phyloP scores from a whole-genome alignment of 1,140 invertebrate species.

The Drosophila mauritiana region DNA sequence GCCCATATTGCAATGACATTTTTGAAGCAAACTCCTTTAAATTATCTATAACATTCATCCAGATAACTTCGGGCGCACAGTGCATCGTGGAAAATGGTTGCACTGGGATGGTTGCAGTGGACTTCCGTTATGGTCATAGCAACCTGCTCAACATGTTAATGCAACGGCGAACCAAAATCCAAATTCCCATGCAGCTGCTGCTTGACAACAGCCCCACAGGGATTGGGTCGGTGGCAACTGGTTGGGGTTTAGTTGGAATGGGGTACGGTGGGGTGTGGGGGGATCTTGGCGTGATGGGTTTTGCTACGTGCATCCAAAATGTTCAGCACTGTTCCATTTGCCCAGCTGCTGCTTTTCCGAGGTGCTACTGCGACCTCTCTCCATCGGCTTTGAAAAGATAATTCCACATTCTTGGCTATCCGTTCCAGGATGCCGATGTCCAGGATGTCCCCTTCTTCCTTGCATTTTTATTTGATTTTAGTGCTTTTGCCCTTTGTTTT shows the following conservation, averaged over 20 bases:
- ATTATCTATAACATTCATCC: background rate
- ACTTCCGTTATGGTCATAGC: conserved; percentile 49
- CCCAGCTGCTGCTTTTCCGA: conserved; percentile 32
- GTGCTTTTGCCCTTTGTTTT: conserved; percentile 42
- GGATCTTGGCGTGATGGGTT: conserved; percentile 8
- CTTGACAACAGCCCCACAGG: conserved; percentile 28
- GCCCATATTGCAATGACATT: too few relatives aligned
- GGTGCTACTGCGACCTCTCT: background rate
- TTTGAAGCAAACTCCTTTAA: background rate
- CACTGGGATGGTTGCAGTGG: conserved; percentile 6
- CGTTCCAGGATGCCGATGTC: background rate
- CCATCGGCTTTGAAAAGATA: conserved; percentile 48
- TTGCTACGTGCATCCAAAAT: conserved; percentile 55
- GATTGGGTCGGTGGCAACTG: conserved; percentile 4
- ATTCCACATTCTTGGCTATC: conserved; percentile 68
- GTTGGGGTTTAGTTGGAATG: background rate
- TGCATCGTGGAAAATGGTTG: background rate
- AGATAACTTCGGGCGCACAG: conserved; percentile 7
- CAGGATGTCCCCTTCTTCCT: background rate
- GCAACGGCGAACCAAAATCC: conserved; percentile 59
- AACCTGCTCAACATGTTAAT: conserved; percentile 80
- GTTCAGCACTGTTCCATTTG: conserved; percentile 21
- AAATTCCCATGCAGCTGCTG: conserved; percentile 44
- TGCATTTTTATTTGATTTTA: conserved; percentile 73
- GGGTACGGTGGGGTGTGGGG: background rate